Conservation (phyloP, 2,797 vertebrate genomes). For the Austrolebias charrua region DNA sequence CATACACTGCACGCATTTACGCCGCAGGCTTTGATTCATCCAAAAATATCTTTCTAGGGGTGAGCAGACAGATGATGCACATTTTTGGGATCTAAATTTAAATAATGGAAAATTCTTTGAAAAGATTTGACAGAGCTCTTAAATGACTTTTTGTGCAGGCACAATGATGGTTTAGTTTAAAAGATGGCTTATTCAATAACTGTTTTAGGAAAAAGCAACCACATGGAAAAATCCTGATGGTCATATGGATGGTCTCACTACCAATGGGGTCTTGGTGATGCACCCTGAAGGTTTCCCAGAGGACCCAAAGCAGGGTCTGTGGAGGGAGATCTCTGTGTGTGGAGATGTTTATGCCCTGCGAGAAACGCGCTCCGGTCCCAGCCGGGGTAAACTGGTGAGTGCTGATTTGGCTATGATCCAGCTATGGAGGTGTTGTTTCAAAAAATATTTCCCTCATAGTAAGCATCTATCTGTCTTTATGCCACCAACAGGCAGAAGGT, state of each 20-base stretch:
- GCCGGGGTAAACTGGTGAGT: constrained; percentile 88
- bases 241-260: constrained; percentile 83
- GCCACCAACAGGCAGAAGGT: constrained; percentile 84
- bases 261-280: constrained; percentile 95
- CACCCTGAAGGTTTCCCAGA: constrained; percentile 93
- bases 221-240: constrained; percentile 85
- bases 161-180: too few species aligned
- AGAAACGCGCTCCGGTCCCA: constrained; percentile 94
- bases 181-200: too few species aligned
- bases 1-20: constrained; percentile 82
- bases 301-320: constrained; percentile 90
- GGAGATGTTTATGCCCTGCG: constrained; percentile 92
- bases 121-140: not conserved
- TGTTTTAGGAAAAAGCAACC: constrained; percentile 79
- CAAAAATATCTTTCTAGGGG: constrained; percentile 84
- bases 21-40: constrained; percentile 85
- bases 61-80: constrained; percentile 42
- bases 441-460: not conserved
- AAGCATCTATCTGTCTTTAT: not conserved
- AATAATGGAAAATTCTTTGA: not conserved
- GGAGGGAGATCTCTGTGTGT: constrained; percentile 97
- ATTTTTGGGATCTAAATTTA: not conserved
- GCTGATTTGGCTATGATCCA: fast-evolving
- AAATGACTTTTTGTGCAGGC: not conserved
- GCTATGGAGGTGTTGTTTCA: fast-evolving